Percentiles rank a stretch among this genome's conserved stretches.
These are phyloP conservation scores for Tanypteryx hageni DNA, from an alignment of 2,888 invertebrate species.

Conservation along the genomic window DNA sequence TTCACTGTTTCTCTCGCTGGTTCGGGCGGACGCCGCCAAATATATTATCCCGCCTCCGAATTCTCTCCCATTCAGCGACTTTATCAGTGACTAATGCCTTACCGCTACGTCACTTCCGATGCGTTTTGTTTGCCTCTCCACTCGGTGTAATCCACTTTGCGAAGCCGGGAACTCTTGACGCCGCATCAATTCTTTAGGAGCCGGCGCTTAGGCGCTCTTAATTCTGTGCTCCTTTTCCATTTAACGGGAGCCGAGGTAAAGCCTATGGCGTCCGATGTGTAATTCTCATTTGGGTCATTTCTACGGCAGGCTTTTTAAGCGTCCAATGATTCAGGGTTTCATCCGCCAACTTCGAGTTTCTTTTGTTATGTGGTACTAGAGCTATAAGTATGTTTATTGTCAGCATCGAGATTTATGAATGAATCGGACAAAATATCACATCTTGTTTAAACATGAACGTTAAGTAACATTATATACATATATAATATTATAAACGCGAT, in stretches of 20 bases:
- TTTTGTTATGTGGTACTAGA: too few species aligned
- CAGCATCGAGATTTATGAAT: too few species aligned
- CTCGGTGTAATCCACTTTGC: background rate
- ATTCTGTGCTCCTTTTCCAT: background rate
- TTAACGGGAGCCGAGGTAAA: background rate
- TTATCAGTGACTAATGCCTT: background rate
- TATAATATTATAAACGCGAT: too few species aligned
- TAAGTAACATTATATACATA: too few species aligned
- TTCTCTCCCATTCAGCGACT: background rate
- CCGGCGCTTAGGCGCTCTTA: background rate
- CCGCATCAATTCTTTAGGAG: background rate
- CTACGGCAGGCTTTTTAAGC: background rate
- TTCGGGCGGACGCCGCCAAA: too few species aligned
- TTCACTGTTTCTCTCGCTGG: too few species aligned
- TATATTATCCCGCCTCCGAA: background rate
- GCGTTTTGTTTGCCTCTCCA: slow-evolving; percentile 9
- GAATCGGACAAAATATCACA: too few species aligned
- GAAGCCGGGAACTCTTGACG: background rate
- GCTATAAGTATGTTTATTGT: too few species aligned
- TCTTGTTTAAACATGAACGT: too few species aligned
- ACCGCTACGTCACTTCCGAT: background rate
- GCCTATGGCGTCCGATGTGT: background rate
- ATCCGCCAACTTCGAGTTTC: too few species aligned
- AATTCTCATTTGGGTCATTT: background rate
- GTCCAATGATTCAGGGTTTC: too few species aligned